Conservation (phyloP, 2,113 vertebrate species). For the Zingel zingel region DNA sequence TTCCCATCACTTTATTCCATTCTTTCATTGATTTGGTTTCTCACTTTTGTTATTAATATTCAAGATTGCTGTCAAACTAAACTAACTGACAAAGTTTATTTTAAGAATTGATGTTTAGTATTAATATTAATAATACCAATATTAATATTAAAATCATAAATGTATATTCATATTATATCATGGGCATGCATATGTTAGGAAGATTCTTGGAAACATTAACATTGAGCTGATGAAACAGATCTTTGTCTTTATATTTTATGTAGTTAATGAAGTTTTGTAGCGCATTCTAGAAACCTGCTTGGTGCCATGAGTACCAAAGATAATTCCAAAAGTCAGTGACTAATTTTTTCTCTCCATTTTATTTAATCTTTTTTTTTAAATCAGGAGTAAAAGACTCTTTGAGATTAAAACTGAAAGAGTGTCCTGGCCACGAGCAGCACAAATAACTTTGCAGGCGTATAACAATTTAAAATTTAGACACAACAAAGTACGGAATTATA, state of each 20-base stretch:
- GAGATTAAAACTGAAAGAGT: too few species aligned
- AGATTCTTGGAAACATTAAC: background rate
- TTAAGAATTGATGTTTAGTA: background rate
- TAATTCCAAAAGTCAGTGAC: constrained; percentile 1
- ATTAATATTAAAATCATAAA: background rate
- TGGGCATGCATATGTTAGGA: background rate
- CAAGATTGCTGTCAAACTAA: constrained; percentile 18
- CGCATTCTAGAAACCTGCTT: background rate
- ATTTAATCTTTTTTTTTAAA: too few species aligned
- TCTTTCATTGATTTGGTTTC: constrained; percentile 14
- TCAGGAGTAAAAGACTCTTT: too few species aligned
- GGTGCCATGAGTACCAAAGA: background rate
- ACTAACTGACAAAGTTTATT: background rate
- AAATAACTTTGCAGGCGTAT: too few species aligned
- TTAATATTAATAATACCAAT: too few species aligned
- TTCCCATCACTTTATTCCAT: background rate
- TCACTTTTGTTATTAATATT: constrained; percentile 12
- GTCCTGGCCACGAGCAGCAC: too few species aligned
- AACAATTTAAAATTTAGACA: too few species aligned
- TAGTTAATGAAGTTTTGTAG: background rate
- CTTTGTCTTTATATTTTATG: background rate
- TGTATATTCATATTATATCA: background rate
- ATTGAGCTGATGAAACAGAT: background rate
- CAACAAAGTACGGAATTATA: too few species aligned
- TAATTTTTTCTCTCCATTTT: constrained; percentile 13